Base-by-base conservation (phyloP, 2,888 invertebrate genomes). In the Andrena haemorrhoa region DNA sequence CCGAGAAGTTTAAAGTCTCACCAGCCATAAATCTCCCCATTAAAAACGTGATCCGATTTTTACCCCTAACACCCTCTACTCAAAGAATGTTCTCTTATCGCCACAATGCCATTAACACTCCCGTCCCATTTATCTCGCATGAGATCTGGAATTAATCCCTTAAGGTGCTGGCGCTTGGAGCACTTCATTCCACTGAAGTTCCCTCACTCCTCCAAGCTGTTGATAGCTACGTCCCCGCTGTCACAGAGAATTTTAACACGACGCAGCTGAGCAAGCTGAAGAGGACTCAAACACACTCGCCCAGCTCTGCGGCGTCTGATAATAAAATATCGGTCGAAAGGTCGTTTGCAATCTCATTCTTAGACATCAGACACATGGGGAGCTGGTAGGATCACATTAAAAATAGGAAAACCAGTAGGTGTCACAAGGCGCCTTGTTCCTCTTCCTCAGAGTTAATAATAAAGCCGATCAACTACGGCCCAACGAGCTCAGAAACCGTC, bases 381-480 rank as follows among this genome's bases (percentile, higher is more conserved):
- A 29, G 41, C n/a, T 63, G 5, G 41, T 12, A 10, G 23, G 69
- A 2, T 41, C n/a, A 20, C 4, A 12, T 33, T 63, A 70, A 75
- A 75, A 75, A 75, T 70, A 70, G 61, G 31, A n/a, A 31, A 70
- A 7, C 4, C 23, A 5, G 70, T 31, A 20, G 63, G 29, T 68
- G 35, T 35, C 66, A 26, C 29, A 47, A 47, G 23, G n/a, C 29
- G 26, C 1, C 49, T 26, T 33, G 23, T 41, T 74, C 66, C 60
- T 68, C 63, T 47, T 63, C 63, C 56, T 56, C n/a, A 0, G 10
- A 31, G 66, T 75, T 63, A 56, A 75, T 35, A 63, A 75, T 75
- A 75, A 70, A 53, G 23, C 60, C 47, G 49, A 60, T 60, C 68
- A 2, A 35, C 10, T 20, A 12, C 12, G 12, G 6, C 23, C 49